phyloP scores from a whole-genome alignment of 2,113 vertebrate genomes.

The Lepisosteus osseus region DNA sequence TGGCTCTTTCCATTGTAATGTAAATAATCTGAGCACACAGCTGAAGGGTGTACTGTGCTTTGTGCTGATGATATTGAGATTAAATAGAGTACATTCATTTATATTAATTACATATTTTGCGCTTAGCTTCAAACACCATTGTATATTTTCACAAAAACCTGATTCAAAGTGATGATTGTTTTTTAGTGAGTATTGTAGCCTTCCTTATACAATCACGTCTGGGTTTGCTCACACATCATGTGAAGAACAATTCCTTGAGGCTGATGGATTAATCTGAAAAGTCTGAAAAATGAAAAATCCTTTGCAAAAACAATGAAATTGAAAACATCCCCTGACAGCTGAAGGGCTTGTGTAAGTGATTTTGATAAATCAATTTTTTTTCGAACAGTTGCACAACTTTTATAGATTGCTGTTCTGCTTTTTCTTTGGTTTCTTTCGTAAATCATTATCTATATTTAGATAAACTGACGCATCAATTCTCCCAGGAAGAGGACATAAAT shows the following conservation, averaged over 20 bases:
- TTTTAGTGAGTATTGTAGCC: neutral
- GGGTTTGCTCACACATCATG: neutral
- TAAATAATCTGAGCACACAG: neutral
- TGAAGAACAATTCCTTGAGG: neutral
- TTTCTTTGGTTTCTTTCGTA: constrained; percentile 30
- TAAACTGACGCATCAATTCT: constrained; percentile 45
- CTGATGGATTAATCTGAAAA: neutral
- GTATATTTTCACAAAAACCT: neutral
- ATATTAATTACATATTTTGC: constrained; percentile 11
- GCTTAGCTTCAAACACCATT: neutral
- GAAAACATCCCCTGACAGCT: neutral
- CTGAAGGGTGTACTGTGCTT: neutral
- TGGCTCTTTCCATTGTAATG: constrained; percentile 15
- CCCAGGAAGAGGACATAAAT: constrained; percentile 58
- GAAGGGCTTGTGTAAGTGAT: neutral
- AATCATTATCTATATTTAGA: constrained; percentile 49
- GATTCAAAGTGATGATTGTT: neutral
- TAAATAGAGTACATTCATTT: neutral
- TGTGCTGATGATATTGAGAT: neutral
- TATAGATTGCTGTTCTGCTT: constrained; percentile 36
- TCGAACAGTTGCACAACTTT: neutral
- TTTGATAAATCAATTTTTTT: neutral
- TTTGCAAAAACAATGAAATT: neutral
- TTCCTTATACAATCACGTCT: neutral
- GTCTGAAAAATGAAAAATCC: neutral